phyloP scores from a whole-genome alignment of 2,113 vertebrate genomes.

The Nerophis lumbriciformis region DNA sequence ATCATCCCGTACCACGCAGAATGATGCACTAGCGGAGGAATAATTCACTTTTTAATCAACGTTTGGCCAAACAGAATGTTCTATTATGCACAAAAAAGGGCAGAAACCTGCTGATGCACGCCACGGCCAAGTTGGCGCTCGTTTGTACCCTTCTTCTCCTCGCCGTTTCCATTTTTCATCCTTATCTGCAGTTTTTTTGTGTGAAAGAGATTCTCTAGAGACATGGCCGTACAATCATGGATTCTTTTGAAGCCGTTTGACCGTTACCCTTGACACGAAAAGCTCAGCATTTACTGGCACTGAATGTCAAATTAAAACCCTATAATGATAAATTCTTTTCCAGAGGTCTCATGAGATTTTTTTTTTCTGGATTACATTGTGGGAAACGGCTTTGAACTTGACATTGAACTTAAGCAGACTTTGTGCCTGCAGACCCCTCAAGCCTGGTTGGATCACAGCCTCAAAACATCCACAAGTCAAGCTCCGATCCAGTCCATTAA shows the following conservation, averaged over 20 bases:
- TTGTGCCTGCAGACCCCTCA: slow-evolving; percentile 54
- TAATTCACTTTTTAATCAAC: slow-evolving; percentile 34
- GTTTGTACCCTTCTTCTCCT: slow-evolving; percentile 30
- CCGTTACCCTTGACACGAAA: slow-evolving; percentile 71
- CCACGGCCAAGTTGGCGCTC: slow-evolving; percentile 17
- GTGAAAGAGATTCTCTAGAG: slow-evolving; percentile 47
- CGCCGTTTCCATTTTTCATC: slow-evolving; percentile 43
- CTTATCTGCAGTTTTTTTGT: slow-evolving; percentile 48
- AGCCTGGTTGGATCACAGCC: slow-evolving; percentile 43
- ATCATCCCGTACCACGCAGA: slow-evolving; percentile 15
- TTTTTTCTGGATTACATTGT: slow-evolving; percentile 73
- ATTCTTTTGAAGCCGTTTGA: slow-evolving; percentile 68
- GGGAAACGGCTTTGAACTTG: slow-evolving; percentile 71
- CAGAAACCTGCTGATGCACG: slow-evolving; percentile 16
- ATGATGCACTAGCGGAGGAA: slow-evolving; percentile 4
- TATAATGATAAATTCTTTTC: slow-evolving; percentile 71
- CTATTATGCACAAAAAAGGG: slow-evolving; percentile 7
- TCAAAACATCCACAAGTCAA: slow-evolving; percentile 27
- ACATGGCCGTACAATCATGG: slow-evolving; percentile 43
- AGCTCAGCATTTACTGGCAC: slow-evolving; percentile 64
- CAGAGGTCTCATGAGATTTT: slow-evolving; percentile 68
- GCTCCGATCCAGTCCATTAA: slow-evolving; percentile 24
- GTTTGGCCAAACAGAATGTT: slow-evolving; percentile 6
- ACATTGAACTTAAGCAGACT: slow-evolving; percentile 74
- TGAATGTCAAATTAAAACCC: slow-evolving; percentile 71